Evolutionary conservation across 2,113 vertebrate species (phyloP), one percentile per base, ranked within the genome.

Genomic region (Sula dactylatra): DNA sequence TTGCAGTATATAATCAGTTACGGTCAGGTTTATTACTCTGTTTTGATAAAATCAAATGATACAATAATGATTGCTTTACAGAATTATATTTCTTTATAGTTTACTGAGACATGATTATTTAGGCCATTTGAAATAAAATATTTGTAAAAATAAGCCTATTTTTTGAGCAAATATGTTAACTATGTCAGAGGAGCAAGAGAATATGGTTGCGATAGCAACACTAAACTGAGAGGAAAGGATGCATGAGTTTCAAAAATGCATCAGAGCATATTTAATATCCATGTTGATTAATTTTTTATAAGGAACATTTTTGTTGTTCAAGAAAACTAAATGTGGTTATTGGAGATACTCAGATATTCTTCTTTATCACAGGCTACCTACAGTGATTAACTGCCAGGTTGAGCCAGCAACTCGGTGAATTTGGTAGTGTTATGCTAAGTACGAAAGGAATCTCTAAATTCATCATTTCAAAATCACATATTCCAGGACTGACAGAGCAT

Each of bases 1-100:
- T 86, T 94, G 64, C 92, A 96, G 69, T 90, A 61, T 54, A 84
- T 54, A 84, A 50, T 92, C 32, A 80, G 79, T 93, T 69, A 64
- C 58, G 58, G 62, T 84, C 54, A 73, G 61, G 45, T 71, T 94
- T 96, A 91, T 95, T 94, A 85, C 93, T 85, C 90, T 94, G 93
- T 36, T 67, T 26, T 73, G 84, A 16, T 90, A 90, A 78, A 44
- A 36, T 31, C 38, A 91, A 52, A 64, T 90, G 83, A 71, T 54
- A 54, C 58, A 94, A 47, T 74, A 74, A 20, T 17, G 0, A 52
- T 69, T 69, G 49, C 59, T 36, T 34, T 56, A 20, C 54, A 83
- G 74, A 56, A 31, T n/a, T n/a, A 32, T 71, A 27, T 84, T 77
- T 77, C 56, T 65, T n/a, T 29, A 27, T 71, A 64, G 36, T 55